A percentile compares a stretch with the other conserved stretches of the same genome.
These are phyloP conservation scores for Byasa hedistus DNA, from an alignment of 2,888 invertebrate genomes.

Conservation along the genomic window DNA sequence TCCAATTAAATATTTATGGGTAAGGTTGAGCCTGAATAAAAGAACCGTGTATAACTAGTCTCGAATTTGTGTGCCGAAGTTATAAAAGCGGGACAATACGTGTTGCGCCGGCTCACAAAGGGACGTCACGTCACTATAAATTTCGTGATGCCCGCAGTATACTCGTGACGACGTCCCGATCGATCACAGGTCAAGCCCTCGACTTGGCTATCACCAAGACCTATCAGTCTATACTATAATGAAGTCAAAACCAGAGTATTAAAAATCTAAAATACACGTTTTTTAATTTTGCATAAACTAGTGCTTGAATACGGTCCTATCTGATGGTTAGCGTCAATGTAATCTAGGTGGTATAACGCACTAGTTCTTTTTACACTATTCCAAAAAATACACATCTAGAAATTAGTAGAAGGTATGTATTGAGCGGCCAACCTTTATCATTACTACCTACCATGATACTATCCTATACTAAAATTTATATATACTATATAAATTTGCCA, in stretches of 20 bases:
- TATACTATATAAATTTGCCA: no score
- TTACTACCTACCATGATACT: no score
- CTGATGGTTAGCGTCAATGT: no score
- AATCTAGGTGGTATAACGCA: no score
- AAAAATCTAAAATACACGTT: no score
- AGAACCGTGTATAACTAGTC: not conserved
- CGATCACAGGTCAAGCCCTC: slow-evolving; percentile 7
- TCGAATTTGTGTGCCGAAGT: not conserved
- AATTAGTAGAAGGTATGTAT: no score
- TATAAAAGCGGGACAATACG: slow-evolving; percentile 9
- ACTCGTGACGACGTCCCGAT: slow-evolving; percentile 1
- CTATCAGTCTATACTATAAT: slow-evolving; percentile 4
- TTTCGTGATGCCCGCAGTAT: slow-evolving; percentile 8
- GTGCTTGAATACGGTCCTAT: no score
- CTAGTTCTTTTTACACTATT: no score
- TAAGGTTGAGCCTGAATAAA: not conserved
- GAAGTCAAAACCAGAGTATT: not conserved
- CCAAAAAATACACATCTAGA: no score
- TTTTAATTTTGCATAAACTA: no score
- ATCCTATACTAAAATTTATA: no score
- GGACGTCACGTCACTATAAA: slow-evolving; percentile 13
- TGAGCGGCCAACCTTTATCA: no score
- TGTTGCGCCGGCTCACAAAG: slow-evolving; percentile 16
- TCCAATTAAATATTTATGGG: slow-evolving; percentile 1
- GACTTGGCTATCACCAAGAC: not conserved